Conservation (phyloP, 2,797 vertebrate genomes). For the Bufotes viridis region DNA sequence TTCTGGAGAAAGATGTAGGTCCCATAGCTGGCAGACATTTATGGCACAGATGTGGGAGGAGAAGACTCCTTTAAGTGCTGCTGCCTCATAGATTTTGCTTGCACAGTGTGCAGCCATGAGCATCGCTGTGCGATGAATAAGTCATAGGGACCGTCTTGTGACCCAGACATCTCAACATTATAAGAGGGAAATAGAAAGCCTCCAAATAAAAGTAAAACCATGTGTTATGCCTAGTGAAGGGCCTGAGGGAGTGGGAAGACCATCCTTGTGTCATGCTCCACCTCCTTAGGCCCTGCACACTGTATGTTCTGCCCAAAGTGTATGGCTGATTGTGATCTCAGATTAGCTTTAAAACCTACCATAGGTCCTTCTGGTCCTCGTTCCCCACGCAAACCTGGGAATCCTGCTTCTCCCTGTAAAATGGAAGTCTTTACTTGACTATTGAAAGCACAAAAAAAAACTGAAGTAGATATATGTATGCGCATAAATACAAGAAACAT, state of each 20-base stretch:
- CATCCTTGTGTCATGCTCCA: not conserved
- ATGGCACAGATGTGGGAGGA: too few species aligned
- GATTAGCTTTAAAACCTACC: slow-evolving; percentile 74
- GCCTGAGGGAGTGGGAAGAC: not conserved
- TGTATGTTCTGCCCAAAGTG: not conserved
- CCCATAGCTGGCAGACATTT: too few species aligned
- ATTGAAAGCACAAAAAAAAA: not conserved
- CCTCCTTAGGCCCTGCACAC: not conserved
- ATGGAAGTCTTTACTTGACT: not conserved
- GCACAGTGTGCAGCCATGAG: too few species aligned
- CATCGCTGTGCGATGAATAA: too few species aligned
- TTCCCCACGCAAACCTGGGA: slow-evolving; percentile 77
- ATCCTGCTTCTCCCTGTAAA: slow-evolving; percentile 77
- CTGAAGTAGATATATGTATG: not conserved
- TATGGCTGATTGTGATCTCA: not conserved
- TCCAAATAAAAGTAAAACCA: too few species aligned
- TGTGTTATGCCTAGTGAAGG: not conserved
- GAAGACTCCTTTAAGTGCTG: too few species aligned
- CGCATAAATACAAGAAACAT: not conserved
- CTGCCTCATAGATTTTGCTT: too few species aligned
- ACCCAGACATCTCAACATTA: too few species aligned
- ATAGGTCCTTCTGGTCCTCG: slow-evolving; percentile 80
- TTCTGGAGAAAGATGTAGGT: too few species aligned
- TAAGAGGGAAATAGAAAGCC: too few species aligned
- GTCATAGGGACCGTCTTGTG: too few species aligned